These are phyloP conservation scores for Tangara arthus DNA, from an alignment of 2,797 vertebrate genomes.

Conservation along the genomic window DNA sequence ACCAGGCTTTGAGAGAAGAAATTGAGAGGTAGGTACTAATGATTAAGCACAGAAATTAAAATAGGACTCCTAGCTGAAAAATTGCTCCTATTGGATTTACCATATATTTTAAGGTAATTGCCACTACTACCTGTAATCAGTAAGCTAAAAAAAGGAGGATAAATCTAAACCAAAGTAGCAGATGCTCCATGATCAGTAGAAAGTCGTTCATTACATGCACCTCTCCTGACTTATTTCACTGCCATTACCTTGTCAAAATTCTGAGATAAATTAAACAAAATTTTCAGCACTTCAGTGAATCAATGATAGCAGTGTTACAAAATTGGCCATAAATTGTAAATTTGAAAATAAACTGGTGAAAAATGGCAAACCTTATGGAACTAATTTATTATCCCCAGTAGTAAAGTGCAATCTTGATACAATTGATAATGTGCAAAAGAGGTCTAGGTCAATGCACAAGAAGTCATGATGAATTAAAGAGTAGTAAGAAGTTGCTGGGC, in stretches of 20 bases:
- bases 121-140: neutral
- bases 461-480: neutral
- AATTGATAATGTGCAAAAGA: neutral
- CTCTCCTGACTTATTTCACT: neutral
- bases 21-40: neutral
- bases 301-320: neutral
- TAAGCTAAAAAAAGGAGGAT: neutral
- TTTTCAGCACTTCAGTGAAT: neutral
- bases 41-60: neutral
- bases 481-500: neutral
- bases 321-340: neutral
- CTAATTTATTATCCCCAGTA: neutral
- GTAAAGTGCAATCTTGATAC: neutral
- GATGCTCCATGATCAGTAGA: neutral
- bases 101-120: neutral
- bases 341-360: neutral
- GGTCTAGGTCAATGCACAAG: neutral
- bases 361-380: neutral
- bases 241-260: neutral
- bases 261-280: neutral
- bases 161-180: neutral
- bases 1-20: neutral
- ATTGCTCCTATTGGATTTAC: neutral
- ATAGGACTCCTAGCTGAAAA: neutral
- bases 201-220: neutral